Evolutionary conservation across 1,140 invertebrate species (phyloP), one percentile per base, ranked within the genome.

Genomic region (Heliothis subflexa): DNA sequence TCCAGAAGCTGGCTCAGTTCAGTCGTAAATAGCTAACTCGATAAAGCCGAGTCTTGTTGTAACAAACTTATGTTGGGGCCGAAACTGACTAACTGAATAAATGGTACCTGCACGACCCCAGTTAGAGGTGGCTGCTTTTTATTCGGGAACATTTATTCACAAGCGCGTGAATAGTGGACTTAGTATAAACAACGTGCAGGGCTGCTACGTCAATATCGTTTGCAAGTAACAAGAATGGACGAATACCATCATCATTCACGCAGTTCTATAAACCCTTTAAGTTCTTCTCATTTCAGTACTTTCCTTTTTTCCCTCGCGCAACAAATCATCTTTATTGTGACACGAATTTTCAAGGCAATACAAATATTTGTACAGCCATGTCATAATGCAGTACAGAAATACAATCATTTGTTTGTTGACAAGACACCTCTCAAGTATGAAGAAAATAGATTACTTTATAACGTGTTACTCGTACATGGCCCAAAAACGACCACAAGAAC

Each of bases 51-150:
- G 73, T 61, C 73, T 64, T 75, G 73, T 64, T 75, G 73, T 62
- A 75, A 75, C 73, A 64, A 64, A 75, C 59, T 75, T 75, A 64
- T 21, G 21, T 49, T 61, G 40, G 25, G 28, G 59, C 45, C 57
- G 25, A 64, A 75, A 62, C 57, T 64, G 59, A 49, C 49, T 75
- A 75, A 75, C 73, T 75, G 45, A 75, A 75, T 75, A 75, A 75
- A 62, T 54, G 72, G 73, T 59, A 62, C 73, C 73, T 75, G 73
- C 40, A 40, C 57, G 72, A 16, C 21, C 72, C 59, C 57, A 71
- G 66, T n/a, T 54, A 49, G 68, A 71, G 49, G 50, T 40, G 68
- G 47, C 16, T 40, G 14, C 28, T 73, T 73, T 64, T 75, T 64
- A 52, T 52, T 75, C 55, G 16, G 47, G 73, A 11, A 74, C 33